These are phyloP conservation scores for Phymastichus coffea DNA, from an alignment of 1,140 invertebrate species.

Conservation along the genomic window DNA sequence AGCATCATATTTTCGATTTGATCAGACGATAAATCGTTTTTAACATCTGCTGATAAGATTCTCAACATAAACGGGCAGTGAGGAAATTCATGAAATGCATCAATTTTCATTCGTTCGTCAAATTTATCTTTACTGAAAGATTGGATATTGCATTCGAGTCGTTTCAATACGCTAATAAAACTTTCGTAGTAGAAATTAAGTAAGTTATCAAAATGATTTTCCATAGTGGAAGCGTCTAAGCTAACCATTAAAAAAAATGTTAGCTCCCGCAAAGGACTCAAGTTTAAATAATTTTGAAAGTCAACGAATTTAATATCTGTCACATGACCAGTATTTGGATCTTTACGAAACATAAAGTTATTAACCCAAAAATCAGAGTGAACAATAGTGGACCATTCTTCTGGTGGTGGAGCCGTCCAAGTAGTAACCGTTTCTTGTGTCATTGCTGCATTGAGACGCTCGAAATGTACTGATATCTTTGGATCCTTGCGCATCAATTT, in stretches of 20 bases:
- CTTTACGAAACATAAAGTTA: slow-evolving; percentile 60
- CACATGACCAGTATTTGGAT: slow-evolving; percentile 40
- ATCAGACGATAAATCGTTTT: slow-evolving; percentile 6
- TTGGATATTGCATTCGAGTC: slow-evolving; percentile 37
- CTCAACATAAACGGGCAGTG: slow-evolving; percentile 47
- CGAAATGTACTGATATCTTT: slow-evolving; percentile 32
- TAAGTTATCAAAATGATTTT: slow-evolving; percentile 53
- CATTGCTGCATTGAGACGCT: slow-evolving; percentile 33
- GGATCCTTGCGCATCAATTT: slow-evolving; percentile 39
- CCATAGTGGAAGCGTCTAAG: slow-evolving; percentile 48
- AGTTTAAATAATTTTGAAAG: slow-evolving; percentile 62
- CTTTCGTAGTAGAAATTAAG: slow-evolving; percentile 57
- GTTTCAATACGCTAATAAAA: slow-evolving; percentile 46
- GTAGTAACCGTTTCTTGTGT: slow-evolving; percentile 24
- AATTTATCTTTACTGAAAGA: slow-evolving; percentile 36
- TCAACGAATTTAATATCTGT: slow-evolving; percentile 63
- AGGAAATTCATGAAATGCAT: slow-evolving; percentile 37
- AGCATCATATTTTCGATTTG: slow-evolving; percentile 11
- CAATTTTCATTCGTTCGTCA: slow-evolving; percentile 29
- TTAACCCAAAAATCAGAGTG: slow-evolving; percentile 67
- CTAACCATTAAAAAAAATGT: slow-evolving; percentile 63
- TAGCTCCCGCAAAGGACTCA: slow-evolving; percentile 59
- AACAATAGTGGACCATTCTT: slow-evolving; percentile 56
- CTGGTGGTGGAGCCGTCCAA: slow-evolving; percentile 37
- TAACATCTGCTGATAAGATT: slow-evolving; percentile 38